Percentiles rank a stretch among this genome's conserved stretches.
phyloP scores from a whole-genome alignment of 2,888 invertebrate species.

The Crematogaster levior region DNA sequence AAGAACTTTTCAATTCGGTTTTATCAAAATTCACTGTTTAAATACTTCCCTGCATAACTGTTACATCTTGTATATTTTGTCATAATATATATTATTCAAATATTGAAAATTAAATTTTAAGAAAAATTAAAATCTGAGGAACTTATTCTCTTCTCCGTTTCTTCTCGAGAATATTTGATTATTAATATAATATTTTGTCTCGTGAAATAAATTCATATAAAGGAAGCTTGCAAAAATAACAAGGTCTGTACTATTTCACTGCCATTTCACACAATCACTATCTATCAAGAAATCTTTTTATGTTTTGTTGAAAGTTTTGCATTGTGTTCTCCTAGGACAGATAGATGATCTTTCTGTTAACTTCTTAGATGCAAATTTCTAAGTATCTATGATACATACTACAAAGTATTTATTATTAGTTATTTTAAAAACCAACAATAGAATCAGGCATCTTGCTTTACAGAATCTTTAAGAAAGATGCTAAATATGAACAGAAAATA shows the following conservation, averaged over 20 bases:
- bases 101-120: constrained; percentile 27
- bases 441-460: constrained; percentile 72
- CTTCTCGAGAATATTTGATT: not conserved
- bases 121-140: not conserved
- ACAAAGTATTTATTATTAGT: constrained; percentile 68
- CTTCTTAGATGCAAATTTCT: constrained; percentile 67
- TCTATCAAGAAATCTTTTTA: constrained; percentile 68
- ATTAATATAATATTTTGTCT: not conserved
- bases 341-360: constrained; percentile 68
- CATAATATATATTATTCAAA: not conserved
- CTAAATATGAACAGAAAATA: constrained; percentile 54
- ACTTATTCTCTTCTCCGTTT: not conserved
- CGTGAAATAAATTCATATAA: constrained; percentile 3
- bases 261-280: constrained; percentile 80
- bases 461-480: constrained; percentile 62
- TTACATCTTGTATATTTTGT: too few relatives aligned
- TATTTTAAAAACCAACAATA: constrained; percentile 63
- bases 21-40: too few relatives aligned
- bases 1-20: too few relatives aligned
- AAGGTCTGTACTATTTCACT: constrained; percentile 84
- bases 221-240: constrained; percentile 78
- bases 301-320: constrained; percentile 71
- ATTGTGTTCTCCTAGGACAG: constrained; percentile 77
- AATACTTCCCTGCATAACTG: too few relatives aligned
- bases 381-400: constrained; percentile 63